Evolutionary conservation across 2,888 invertebrate genomes (phyloP), one percentile per base, ranked within the genome.

Genomic region (Drosophila neonasuta): DNA sequence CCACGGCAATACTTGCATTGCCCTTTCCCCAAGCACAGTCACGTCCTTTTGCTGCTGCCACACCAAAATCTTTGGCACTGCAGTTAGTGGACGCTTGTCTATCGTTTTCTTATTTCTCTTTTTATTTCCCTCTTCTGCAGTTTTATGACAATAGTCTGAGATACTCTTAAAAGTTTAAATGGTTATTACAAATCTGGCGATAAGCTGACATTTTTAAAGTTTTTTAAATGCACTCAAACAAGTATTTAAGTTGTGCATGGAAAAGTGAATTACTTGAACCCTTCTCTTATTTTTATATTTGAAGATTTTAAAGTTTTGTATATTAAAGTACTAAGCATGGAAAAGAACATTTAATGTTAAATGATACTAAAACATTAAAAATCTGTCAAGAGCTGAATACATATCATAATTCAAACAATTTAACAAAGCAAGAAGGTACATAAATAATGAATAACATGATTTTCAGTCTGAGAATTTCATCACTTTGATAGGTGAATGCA

Each of bases 11-110:
- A 24, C 24, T 24, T 24, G 24, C 36, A 15, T 29, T 44, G 20
- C 30, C 41, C 48, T 13, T 41, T 49, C 30, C 61, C 36, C 50
- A 58, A 41, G 42, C 58, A 45, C 56, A 77, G 78, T 71, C 74
- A 74, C 80, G 77, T 80, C 65, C 67, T 68, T 71, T 77, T 66
- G 32, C 62, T 68, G 32, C 62, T 71, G 67, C 32, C 67, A 60
- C 54, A 61, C 55, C 67, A 48, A 68, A 66, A 66, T 68, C 69
- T 70, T 71, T 71, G 77, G 64, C 61, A 61, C 65, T 70, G 72
- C 74, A 67, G 70, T 64, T 44, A 36, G 50, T 20, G 17, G 13
- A 49, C 30, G 39, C 48, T 68, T 62, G 42, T 63, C 50, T 48
- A 48, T 55, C 60, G 42, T 8, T 52, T 32, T 57, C 49, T 58